A percentile compares a stretch with the other conserved stretches of the same genome.
Evolutionary conservation across 2,797 vertebrate genomes (phyloP).

Genomic region (Squalus acanthias): DNA sequence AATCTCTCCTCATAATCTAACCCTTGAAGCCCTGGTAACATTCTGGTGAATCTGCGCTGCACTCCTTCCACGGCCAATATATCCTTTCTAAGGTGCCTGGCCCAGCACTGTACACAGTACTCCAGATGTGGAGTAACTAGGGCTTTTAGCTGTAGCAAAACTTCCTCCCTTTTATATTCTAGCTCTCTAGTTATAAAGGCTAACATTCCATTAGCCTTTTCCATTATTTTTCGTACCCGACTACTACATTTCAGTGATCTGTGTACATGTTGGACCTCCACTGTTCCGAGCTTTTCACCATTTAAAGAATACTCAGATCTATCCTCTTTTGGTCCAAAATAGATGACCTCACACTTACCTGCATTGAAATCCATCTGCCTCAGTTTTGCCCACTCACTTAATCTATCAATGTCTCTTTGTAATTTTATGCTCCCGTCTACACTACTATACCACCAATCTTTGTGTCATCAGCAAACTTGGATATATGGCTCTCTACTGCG

Average conservation of each 20-base stretch:
- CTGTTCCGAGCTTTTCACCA: not conserved
- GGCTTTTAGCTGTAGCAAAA: not conserved
- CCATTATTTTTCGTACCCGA: not conserved
- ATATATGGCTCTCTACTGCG: too few relatives aligned
- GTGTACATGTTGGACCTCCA: not conserved
- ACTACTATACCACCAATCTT: not conserved
- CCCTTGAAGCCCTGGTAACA: not conserved
- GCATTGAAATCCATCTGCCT: not conserved
- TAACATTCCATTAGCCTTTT: not conserved
- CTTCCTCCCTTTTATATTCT: not conserved
- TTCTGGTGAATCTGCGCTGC: not conserved
- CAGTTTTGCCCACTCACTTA: not conserved
- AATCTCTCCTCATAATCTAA: not conserved
- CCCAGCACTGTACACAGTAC: too few relatives aligned
- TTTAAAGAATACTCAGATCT: not conserved
- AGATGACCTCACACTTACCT: not conserved
- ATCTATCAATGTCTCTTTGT: not conserved
- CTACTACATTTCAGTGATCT: too few relatives aligned
- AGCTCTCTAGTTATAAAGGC: not conserved
- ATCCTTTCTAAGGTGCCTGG: too few relatives aligned
- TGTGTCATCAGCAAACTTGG: not conserved
- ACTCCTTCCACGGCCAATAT: not conserved
- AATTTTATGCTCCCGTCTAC: not conserved
- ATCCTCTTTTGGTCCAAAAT: not conserved
- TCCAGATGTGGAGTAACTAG: not conserved